phyloP scores from a whole-genome alignment of 2,888 invertebrate species.

The Pocota personata region DNA sequence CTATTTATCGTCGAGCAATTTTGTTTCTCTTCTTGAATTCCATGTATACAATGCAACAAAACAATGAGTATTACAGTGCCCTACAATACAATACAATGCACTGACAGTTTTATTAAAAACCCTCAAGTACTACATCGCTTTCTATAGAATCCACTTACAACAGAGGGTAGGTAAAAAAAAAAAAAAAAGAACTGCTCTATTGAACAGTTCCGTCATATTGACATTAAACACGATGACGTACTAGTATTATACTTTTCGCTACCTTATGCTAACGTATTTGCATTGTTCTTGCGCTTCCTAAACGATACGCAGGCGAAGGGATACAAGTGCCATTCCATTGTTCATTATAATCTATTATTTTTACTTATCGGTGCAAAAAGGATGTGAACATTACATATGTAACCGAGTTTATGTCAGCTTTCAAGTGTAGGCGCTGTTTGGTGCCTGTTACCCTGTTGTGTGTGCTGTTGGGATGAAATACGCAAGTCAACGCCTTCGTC shows the following conservation, averaged over 20 bases:
- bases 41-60: constrained; percentile 10
- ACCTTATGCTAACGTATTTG: constrained; percentile 47
- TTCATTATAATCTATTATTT: constrained; percentile 69
- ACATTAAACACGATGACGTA: constrained; percentile 61
- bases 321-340: constrained; percentile 57
- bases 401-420: constrained; percentile 49
- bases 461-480: background rate
- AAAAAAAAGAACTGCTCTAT: constrained; percentile 18
- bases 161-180: background rate
- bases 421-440: constrained; percentile 48
- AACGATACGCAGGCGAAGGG: constrained; percentile 35
- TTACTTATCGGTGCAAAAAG: constrained; percentile 66
- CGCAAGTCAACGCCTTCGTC: constrained; percentile 47
- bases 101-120: constrained; percentile 13
- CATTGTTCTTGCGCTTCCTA: constrained; percentile 52
- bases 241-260: constrained; percentile 25
- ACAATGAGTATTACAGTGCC: background rate
- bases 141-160: constrained; percentile 33
- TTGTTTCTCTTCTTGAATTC: background rate
- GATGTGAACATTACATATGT: constrained; percentile 51
- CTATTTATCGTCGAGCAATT: background rate
- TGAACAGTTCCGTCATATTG: constrained; percentile 60
- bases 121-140: constrained; percentile 29
- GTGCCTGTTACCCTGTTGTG: constrained; percentile 23
- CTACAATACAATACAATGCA: constrained; percentile 14